phyloP scores from a whole-genome alignment of 1,140 invertebrate species.

The Diabrotica virgifera region DNA sequence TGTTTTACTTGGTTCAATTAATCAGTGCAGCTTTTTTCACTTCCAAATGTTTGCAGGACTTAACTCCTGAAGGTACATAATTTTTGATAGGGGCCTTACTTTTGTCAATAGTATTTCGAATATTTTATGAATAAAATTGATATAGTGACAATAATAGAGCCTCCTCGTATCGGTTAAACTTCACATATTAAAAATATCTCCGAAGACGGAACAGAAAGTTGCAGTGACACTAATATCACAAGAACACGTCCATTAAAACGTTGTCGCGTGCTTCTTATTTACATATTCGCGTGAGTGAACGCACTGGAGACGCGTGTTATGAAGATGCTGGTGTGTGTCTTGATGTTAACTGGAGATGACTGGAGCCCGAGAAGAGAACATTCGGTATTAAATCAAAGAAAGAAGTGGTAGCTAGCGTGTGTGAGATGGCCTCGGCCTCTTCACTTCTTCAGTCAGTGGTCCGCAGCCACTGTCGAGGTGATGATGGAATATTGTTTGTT shows the following conservation, averaged over 20 bases:
- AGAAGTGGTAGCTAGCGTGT: constrained; percentile 31
- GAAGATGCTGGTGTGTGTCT: constrained; percentile 18
- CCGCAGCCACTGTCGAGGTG: constrained; percentile 33
- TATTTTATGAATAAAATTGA: no score
- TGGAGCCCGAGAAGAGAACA: constrained; percentile 11
- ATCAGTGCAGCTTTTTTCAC: no score
- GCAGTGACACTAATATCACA: neutral
- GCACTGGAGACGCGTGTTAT: constrained; percentile 11
- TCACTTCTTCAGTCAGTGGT: constrained; percentile 12
- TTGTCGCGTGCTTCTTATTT: constrained; percentile 19
- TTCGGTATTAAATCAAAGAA: constrained; percentile 37
- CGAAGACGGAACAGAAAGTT: constrained; percentile 10
- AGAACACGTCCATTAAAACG: constrained; percentile 10
- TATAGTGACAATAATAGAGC: no score
- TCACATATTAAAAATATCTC: neutral
- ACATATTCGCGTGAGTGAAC: constrained; percentile 16
- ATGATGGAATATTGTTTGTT: constrained; percentile 20
- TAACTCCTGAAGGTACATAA: no score
- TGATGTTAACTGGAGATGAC: constrained; percentile 31
- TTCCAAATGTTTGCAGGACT: no score
- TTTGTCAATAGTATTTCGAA: no score
- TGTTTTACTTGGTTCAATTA: no score
- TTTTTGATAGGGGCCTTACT: no score
- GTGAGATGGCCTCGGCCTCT: constrained; percentile 16
- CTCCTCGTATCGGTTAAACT: neutral